Percentiles rank a stretch among this genome's conserved stretches.
Evolutionary conservation across 1,140 invertebrate genomes (phyloP).

Genomic region (Drosophila subpulchrella): DNA sequence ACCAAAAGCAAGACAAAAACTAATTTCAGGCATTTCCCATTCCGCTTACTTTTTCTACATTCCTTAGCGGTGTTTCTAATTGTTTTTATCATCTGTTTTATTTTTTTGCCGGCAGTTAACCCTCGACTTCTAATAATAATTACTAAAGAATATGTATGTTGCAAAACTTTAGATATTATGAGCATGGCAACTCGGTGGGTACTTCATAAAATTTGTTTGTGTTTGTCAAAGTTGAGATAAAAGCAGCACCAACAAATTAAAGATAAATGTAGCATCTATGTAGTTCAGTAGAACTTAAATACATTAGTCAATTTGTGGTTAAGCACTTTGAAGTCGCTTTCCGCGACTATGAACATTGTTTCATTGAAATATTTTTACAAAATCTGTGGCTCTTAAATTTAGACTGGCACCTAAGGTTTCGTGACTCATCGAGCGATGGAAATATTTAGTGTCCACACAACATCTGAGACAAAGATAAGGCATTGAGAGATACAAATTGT

Average conservation of each 20-base stretch:
- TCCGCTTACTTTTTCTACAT: constrained; percentile 14
- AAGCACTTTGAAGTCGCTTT: not conserved
- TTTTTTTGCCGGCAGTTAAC: constrained; percentile 41
- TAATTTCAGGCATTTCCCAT: constrained; percentile 35
- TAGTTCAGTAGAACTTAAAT: not conserved
- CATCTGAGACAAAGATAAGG: constrained; percentile 68
- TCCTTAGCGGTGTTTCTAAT: constrained; percentile 29
- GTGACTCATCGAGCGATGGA: constrained; percentile 19
- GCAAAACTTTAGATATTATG: constrained; percentile 38
- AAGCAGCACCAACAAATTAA: not conserved
- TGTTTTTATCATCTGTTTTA: constrained; percentile 31
- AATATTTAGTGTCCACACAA: constrained; percentile 23
- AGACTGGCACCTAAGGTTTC: not conserved
- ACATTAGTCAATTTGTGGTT: not conserved
- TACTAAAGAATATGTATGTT: constrained; percentile 27
- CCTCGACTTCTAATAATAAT: constrained; percentile 42
- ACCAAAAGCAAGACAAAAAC: constrained; percentile 18
- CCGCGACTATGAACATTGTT: not conserved
- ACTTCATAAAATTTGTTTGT: constrained; percentile 29
- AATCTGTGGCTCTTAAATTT: not conserved
- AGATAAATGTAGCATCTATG: constrained; percentile 22
- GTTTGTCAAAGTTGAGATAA: constrained; percentile 39
- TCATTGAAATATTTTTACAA: not conserved
- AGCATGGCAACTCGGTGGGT: not conserved
- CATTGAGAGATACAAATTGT: constrained; percentile 56